A percentile compares a stretch with the other conserved stretches of the same genome.
These are phyloP conservation scores for Cydia strobilella DNA, from an alignment of 1,140 invertebrate genomes.

Conservation along the genomic window DNA sequence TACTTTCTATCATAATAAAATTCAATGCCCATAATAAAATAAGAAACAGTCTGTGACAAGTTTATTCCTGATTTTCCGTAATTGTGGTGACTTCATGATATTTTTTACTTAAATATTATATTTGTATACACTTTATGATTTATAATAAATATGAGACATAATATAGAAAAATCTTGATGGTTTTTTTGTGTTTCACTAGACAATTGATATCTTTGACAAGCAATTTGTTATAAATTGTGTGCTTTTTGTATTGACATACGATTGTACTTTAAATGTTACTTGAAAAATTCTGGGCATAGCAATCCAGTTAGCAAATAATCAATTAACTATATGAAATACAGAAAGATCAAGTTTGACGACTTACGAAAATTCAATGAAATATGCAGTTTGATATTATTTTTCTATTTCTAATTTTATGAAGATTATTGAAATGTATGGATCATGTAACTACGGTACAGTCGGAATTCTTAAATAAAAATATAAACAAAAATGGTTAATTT, in stretches of 20 bases:
- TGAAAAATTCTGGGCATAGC: conserved; percentile 30
- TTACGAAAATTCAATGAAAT: conserved; percentile 68
- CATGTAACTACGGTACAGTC: conserved; percentile 71
- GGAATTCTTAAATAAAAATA: conserved; percentile 78
- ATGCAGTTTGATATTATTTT: conserved; percentile 80
- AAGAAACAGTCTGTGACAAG: conserved; percentile 50
- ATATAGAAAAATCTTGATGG: conserved; percentile 53
- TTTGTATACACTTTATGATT: conserved; percentile 60
- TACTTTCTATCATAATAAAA: conserved; percentile 68
- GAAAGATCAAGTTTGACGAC: conserved; percentile 41
- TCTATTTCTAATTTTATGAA: conserved; percentile 79
- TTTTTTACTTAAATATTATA: conserved; percentile 56
- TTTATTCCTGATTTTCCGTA: conserved; percentile 57
- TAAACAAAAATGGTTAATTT: conserved; percentile 73
- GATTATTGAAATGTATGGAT: conserved; percentile 71
- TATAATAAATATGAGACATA: conserved; percentile 64
- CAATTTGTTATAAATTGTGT: conserved; percentile 44
- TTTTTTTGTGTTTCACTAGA: conserved; percentile 55
- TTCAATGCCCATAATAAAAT: conserved; percentile 66
- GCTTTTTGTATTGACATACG: conserved; percentile 48
- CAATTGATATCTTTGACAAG: conserved; percentile 46
- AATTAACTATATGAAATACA: conserved; percentile 27
- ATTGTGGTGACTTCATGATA: conserved; percentile 73
- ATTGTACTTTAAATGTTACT: conserved; percentile 44
- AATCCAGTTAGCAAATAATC: conserved; percentile 10